Evolutionary conservation across 2,113 vertebrate genomes (phyloP), one percentile per base, ranked within the genome.

Genomic region (Nyctereutes procyonoides): DNA sequence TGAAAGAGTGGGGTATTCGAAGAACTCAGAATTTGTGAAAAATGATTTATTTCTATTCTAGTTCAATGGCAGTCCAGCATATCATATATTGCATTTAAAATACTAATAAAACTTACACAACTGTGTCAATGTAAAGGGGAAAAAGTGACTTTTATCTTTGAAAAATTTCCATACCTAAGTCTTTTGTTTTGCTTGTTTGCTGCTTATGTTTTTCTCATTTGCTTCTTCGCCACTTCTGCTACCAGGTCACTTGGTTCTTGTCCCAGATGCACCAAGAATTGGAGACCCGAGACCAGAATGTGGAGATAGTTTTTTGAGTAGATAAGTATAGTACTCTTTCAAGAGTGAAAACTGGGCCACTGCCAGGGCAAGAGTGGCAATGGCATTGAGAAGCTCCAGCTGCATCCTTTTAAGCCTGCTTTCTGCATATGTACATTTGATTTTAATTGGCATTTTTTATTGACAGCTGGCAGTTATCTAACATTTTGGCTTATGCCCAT

Each of bases 91-190:
- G 77, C 35, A 98, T 94, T 96, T 93, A 92, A 96, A 85, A 83
- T 56, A 93, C 92, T 1, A 0, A 92, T 96, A 98, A 94, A 51
- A 94, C 92, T 98, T 82, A 86, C 74, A 63, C 19, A 88, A 86
- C 16, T 35, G 63, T 80, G 80, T 93, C 24, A 82, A 58, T 16
- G 10, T 51, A 58, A 81, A 74, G 48, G 30, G 2, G 53, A 24
- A 86, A 60, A 58, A 30, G 1, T 53, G 5, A 30, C 2, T 90
- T 90, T 43, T 35, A 22, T 14, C 2, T 81, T 65, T 53, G 19
- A 3, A n/a, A 65, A 82, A 82, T 74, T 20, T 82, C 14, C 62
- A 90, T 22, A 26, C 4, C 14, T 77, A 3, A 35, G 9, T 15
- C 3, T 58, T 90, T 74, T 60, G 3, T 74, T 32, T 93, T 63